Percentiles rank a stretch among this genome's conserved stretches.
Conservation (phyloP, 2,888 invertebrate genomes). For the Dichetophora obliterata region DNA sequence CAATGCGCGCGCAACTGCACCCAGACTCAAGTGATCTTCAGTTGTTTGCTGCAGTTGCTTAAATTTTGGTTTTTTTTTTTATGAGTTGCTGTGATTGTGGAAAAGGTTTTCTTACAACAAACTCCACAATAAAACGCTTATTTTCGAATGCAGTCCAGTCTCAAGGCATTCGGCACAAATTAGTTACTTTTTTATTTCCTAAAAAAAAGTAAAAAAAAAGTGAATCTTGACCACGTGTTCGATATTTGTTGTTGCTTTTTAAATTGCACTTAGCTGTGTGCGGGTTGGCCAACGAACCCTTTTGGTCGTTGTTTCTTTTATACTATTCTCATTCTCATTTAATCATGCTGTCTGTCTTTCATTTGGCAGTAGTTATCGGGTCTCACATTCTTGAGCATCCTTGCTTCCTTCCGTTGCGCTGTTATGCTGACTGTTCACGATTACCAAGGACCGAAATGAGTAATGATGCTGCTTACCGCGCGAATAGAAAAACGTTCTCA, state of each 20-base stretch:
- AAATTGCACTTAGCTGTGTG: background rate
- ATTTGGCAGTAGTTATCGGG: background rate
- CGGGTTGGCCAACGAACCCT: conserved; percentile 20
- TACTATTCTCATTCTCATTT: background rate
- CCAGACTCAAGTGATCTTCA: conserved; percentile 27
- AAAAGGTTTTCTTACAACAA: background rate
- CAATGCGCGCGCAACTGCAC: conserved; percentile 12
- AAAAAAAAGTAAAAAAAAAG: conserved; percentile 52
- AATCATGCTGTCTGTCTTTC: background rate
- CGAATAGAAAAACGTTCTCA: conserved; percentile 66
- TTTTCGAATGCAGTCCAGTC: background rate
- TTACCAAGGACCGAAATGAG: conserved; percentile 10
- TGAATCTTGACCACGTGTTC: conserved; percentile 64
- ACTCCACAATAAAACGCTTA: conserved; percentile 13
- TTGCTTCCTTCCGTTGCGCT: conserved; percentile 46
- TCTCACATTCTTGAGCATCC: conserved; percentile 47
- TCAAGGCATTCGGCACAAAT: conserved; percentile 10
- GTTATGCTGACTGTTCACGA: background rate
- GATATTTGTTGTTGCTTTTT: conserved; percentile 6
- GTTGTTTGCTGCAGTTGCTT: conserved; percentile 19
- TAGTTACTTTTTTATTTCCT: conserved; percentile 38
- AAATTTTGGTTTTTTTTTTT: background rate
- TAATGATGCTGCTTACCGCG: conserved; percentile 41
- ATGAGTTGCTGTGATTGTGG: background rate
- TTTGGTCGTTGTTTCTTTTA: background rate